Conservation (phyloP, 2,888 invertebrate species). For the Iselma pallidipennis region DNA sequence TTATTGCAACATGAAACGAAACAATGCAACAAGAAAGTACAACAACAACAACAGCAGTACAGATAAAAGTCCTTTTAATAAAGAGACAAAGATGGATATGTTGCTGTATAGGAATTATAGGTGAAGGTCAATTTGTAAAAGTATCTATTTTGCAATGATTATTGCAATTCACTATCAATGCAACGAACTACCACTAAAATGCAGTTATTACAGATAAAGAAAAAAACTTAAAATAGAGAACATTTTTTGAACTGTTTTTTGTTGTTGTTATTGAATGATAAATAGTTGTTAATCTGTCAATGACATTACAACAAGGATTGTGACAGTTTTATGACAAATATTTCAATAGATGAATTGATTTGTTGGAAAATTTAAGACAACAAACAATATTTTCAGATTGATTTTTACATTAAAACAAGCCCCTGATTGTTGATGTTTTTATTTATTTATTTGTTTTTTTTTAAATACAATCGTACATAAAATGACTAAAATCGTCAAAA, state of each 20-base stretch:
- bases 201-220: too few species aligned
- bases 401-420: too few species aligned
- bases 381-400: too few species aligned
- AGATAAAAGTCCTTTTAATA: not conserved
- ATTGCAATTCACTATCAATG: slow-evolving; percentile 26
- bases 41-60: not conserved
- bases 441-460: too few species aligned
- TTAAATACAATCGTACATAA: too few species aligned
- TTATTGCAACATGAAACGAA: slow-evolving; percentile 16
- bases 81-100: not conserved
- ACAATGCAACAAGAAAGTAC: slow-evolving; percentile 29
- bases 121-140: slow-evolving; percentile 32
- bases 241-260: too few species aligned
- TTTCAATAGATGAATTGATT: not conserved
- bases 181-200: slow-evolving; percentile 9
- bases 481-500: too few species aligned
- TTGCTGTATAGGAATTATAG: slow-evolving; percentile 24
- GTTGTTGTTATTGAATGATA: not conserved
- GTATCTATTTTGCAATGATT: slow-evolving; percentile 27
- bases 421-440: too few species aligned
- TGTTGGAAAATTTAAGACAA: not conserved
- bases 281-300: not conserved
- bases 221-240: too few species aligned
- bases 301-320: not conserved
- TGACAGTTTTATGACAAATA: not conserved